phyloP scores from a whole-genome alignment of 2,888 invertebrate species.

The Laothoe populi region DNA sequence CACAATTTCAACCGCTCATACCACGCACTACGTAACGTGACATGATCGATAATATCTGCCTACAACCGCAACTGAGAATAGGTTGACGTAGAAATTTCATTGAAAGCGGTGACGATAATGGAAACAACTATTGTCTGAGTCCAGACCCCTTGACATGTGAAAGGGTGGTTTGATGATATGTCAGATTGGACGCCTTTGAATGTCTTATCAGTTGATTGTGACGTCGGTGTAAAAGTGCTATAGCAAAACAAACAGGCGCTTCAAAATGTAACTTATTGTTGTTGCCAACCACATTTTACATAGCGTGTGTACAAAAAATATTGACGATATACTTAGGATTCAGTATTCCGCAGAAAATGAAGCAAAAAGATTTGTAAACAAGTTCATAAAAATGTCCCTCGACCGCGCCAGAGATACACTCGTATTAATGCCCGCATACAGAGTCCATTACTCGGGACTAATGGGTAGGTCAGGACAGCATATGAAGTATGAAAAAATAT shows the following conservation, averaged over 20 bases:
- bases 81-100: conserved; percentile 51
- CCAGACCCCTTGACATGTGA: conserved; percentile 37
- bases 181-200: conserved; percentile 43
- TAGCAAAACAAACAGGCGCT: conserved; percentile 27
- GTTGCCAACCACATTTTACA: too few relatives aligned
- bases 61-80: conserved; percentile 48
- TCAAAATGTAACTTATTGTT: background rate
- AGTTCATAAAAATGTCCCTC: background rate
- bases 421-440: conserved; percentile 23
- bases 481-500: conserved; percentile 34
- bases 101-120: conserved; percentile 48
- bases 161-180: conserved; percentile 35
- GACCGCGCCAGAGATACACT: background rate
- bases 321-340: too few relatives aligned
- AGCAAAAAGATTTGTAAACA: too few relatives aligned
- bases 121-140: conserved; percentile 39
- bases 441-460: conserved; percentile 44
- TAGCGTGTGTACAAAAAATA: too few relatives aligned
- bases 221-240: conserved; percentile 16
- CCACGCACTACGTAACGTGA: conserved; percentile 45
- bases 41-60: conserved; percentile 73
- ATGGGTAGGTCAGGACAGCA: conserved; percentile 40
- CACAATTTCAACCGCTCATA: background rate
- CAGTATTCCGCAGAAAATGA: too few relatives aligned
- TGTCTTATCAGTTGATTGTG: conserved; percentile 8